A percentile compares a stretch with the other conserved stretches of the same genome.
Conservation (phyloP, 2,888 invertebrate genomes). For the Cosmia trapezina region DNA sequence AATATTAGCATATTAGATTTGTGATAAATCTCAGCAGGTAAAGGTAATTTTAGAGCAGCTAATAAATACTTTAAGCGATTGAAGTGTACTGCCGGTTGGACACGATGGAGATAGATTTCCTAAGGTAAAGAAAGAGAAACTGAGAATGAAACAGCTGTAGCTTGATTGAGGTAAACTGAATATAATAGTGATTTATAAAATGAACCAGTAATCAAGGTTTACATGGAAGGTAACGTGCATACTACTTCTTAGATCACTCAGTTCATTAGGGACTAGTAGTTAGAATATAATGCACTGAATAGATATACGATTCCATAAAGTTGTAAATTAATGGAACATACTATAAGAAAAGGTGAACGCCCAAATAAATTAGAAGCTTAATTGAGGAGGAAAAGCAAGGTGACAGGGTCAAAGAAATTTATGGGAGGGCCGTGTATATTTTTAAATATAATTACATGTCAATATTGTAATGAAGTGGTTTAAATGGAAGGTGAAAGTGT, state of each 20-base stretch:
- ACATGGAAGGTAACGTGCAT: not conserved
- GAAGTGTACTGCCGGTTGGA: conserved; percentile 33
- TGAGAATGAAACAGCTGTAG: conserved; percentile 19
- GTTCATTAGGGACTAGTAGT: not conserved
- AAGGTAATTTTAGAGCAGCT: conserved; percentile 52
- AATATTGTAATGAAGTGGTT: conserved; percentile 49
- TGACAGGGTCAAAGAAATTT: conserved; percentile 69
- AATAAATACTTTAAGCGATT: conserved; percentile 59
- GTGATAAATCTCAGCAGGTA: conserved; percentile 62
- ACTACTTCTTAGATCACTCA: too few species aligned
- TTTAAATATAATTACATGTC: conserved; percentile 56
- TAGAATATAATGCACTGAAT: not conserved
- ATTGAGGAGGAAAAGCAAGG: conserved; percentile 64
- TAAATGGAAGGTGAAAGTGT: conserved; percentile 59
- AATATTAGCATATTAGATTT: conserved; percentile 69
- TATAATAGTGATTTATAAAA: conserved; percentile 14
- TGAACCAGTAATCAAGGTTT: not conserved
- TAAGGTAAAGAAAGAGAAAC: conserved; percentile 47
- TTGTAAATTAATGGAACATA: not conserved
- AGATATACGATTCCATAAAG: not conserved
- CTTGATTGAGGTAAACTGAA: conserved; percentile 14
- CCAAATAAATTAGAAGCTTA: conserved; percentile 43
- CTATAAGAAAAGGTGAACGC: conserved; percentile 13
- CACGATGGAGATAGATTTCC: conserved; percentile 51
- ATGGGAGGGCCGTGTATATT: conserved; percentile 63